phyloP scores from a whole-genome alignment of 2,888 invertebrate species.

The Tanypteryx hageni region DNA sequence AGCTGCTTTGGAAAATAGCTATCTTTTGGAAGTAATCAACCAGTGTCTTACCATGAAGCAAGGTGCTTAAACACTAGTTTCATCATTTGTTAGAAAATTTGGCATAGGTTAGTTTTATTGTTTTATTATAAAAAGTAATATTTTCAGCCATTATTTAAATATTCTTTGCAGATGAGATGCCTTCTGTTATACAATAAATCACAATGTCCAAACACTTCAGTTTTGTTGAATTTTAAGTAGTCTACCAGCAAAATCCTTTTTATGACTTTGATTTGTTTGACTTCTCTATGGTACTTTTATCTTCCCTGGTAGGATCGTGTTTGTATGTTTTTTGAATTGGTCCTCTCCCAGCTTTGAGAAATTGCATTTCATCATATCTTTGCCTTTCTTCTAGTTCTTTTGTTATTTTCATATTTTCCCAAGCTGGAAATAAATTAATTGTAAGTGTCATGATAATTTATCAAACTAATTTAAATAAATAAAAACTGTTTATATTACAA shows the following conservation, averaged over 20 bases:
- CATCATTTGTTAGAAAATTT: neutral
- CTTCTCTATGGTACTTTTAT: constrained; percentile 1
- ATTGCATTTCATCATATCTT: constrained; percentile 86
- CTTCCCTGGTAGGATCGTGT: constrained; percentile 81
- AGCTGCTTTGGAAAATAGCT: constrained; percentile 96
- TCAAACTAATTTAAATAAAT: constrained; percentile 42
- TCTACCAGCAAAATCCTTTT: neutral
- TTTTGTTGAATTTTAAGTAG: neutral
- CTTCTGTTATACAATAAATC: neutral
- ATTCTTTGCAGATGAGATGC: neutral
- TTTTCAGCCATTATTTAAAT: neutral
- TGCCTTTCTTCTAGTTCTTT: constrained; percentile 87
- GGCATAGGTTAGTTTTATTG: neutral
- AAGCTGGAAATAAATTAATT: constrained; percentile 78
- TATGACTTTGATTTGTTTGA: neutral
- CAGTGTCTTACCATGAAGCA: constrained; percentile 82
- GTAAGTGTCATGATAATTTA: constrained; percentile 2
- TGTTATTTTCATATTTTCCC: constrained; percentile 88
- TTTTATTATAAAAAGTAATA: neutral
- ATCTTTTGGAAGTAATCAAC: constrained; percentile 94
- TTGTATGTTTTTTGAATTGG: constrained; percentile 92
- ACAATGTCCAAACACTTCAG: neutral
- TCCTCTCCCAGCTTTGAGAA: constrained; percentile 90
- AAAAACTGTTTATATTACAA: constrained; percentile 77
- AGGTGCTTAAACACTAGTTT: neutral